phyloP scores from a whole-genome alignment of 2,888 invertebrate genomes.

The Drosophila nr. medialis region DNA sequence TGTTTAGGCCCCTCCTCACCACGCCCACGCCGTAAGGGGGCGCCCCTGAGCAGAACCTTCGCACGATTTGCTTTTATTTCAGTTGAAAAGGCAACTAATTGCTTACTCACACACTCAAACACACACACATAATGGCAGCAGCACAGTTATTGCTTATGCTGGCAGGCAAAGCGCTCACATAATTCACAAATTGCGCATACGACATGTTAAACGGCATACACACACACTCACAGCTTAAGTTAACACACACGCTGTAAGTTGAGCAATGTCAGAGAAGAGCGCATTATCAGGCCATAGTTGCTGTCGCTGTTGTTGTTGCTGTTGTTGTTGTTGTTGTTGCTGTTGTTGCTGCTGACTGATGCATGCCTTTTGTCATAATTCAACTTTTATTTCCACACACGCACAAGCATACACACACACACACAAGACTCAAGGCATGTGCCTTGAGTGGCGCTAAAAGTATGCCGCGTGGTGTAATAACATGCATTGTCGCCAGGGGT shows the following conservation, averaged over 20 bases:
- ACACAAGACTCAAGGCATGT: constrained; percentile 52
- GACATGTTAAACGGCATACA: constrained; percentile 69
- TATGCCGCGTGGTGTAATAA: constrained; percentile 76
- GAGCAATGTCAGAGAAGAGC: constrained; percentile 55
- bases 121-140: constrained; percentile 9
- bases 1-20: constrained; percentile 38
- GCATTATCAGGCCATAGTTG: constrained; percentile 70
- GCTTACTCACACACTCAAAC: constrained; percentile 62
- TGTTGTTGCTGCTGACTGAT: constrained; percentile 44
- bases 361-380: constrained; percentile 73
- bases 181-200: constrained; percentile 79
- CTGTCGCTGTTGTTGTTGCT: constrained; percentile 8
- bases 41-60: constrained; percentile 25
- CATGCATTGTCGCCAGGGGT: constrained; percentile 58
- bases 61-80: constrained; percentile 72
- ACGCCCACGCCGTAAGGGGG: background rate
- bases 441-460: constrained; percentile 73
- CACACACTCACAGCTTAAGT: constrained; percentile 7
- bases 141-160: constrained; percentile 70
- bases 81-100: constrained; percentile 78
- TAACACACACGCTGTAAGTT: constrained; percentile 48
- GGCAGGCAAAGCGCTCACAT: constrained; percentile 60
- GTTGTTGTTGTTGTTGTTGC: constrained; percentile 14
- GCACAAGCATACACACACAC: constrained; percentile 19
- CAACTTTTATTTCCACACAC: constrained; percentile 70